Evolutionary conservation across 2,113 vertebrate genomes (phyloP).

Genomic region (Pan troglodytes): DNA sequence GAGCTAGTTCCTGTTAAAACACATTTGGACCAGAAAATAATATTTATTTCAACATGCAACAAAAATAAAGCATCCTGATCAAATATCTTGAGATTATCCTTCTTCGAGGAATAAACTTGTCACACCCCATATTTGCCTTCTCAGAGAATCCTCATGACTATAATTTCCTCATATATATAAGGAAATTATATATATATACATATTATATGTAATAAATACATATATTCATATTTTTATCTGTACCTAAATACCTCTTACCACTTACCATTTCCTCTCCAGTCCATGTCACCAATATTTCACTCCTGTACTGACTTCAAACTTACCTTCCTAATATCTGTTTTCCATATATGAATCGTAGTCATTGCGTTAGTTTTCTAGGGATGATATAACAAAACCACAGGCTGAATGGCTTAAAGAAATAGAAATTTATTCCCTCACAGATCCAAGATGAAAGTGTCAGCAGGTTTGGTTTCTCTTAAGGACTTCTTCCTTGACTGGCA

Average conservation of each 20-base stretch:
- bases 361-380: background rate
- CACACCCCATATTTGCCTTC: background rate
- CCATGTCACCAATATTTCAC: background rate
- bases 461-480: background rate
- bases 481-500: background rate
- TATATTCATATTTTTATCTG: background rate
- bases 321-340: background rate
- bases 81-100: background rate
- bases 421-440: background rate
- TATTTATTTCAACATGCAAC: background rate
- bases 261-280: background rate
- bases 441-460: background rate
- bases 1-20: background rate
- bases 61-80: background rate
- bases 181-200: background rate
- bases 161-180: background rate
- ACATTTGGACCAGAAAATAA: background rate
- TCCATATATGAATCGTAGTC: background rate
- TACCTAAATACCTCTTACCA: background rate
- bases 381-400: background rate
- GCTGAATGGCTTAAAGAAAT: background rate
- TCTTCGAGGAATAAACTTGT: background rate
- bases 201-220: background rate
- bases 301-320: background rate
- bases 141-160: background rate